Percentiles rank a stretch among this genome's conserved stretches.
Conservation (phyloP, 2,888 invertebrate species). For the Cataglyphis livida region DNA sequence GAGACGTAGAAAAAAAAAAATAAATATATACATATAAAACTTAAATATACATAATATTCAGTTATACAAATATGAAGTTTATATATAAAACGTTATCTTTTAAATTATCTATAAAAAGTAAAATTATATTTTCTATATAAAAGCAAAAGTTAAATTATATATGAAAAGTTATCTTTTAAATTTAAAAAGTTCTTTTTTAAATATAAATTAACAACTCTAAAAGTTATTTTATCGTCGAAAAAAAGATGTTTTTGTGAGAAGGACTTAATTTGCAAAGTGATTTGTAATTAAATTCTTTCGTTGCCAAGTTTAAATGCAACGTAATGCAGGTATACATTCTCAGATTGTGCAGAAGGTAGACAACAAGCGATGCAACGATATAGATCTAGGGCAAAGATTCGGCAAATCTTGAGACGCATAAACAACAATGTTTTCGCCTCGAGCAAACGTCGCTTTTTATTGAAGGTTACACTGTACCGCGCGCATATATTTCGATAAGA, state of each 20-base stretch:
- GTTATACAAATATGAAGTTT: not conserved
- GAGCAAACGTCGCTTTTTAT: not conserved
- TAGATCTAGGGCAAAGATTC: not conserved
- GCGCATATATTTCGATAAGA: constrained; percentile 28
- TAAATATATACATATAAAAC: not conserved
- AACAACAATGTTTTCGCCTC: not conserved
- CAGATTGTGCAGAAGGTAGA: not conserved
- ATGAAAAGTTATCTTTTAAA: too few relatives aligned
- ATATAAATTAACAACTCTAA: not conserved
- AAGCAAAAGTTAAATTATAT: not conserved
- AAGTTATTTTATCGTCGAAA: not conserved
- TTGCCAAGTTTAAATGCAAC: constrained; percentile 32
- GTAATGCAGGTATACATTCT: not conserved
- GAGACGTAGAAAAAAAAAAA: not conserved
- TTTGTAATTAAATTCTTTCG: constrained; percentile 33
- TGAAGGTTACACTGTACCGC: not conserved
- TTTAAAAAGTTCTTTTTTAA: not conserved
- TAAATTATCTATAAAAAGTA: too few relatives aligned
- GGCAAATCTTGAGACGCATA: not conserved
- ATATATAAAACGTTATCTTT: too few relatives aligned
- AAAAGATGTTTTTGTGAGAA: not conserved
- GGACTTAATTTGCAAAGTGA: constrained; percentile 1
- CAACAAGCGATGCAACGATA: constrained; percentile 1
- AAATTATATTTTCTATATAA: not conserved
- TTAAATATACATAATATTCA: not conserved